Conservation (phyloP, 2,888 invertebrate genomes). For the Dioctria linearis region DNA sequence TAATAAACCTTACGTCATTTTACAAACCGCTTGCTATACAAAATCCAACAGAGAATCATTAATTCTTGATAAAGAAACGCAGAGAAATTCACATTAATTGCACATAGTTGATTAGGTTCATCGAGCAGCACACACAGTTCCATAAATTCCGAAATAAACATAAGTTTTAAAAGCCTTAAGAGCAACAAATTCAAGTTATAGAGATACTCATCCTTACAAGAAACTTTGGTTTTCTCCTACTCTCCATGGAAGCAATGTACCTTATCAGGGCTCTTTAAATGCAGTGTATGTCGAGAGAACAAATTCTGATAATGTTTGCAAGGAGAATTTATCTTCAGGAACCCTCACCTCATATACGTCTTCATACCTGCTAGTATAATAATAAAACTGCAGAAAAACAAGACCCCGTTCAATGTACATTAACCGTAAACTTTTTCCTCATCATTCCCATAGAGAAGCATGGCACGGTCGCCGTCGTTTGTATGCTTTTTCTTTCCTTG, state of each 20-base stretch:
- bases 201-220: slow-evolving; percentile 37
- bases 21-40: background rate
- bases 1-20: too few relatives aligned
- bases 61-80: slow-evolving; percentile 23
- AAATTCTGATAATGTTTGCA: slow-evolving; percentile 56
- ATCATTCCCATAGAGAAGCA: slow-evolving; percentile 42
- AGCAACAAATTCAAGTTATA: slow-evolving; percentile 49
- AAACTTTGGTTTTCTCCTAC: background rate
- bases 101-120: slow-evolving; percentile 36
- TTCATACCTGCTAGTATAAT: slow-evolving; percentile 52
- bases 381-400: slow-evolving; percentile 58
- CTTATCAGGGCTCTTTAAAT: slow-evolving; percentile 58
- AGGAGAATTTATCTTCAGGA: slow-evolving; percentile 55
- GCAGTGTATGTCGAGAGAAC: slow-evolving; percentile 56
- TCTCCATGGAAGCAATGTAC: slow-evolving; percentile 27
- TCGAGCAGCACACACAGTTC: background rate
- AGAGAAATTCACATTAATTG: slow-evolving; percentile 24
- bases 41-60: background rate
- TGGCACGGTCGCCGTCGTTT: slow-evolving; percentile 1
- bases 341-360: slow-evolving; percentile 46
- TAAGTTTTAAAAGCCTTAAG: slow-evolving; percentile 36
- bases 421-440: slow-evolving; percentile 54
- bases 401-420: slow-evolving; percentile 56
- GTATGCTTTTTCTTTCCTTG: slow-evolving; percentile 17
- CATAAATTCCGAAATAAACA: slow-evolving; percentile 43